Percentiles rank a stretch among this genome's conserved stretches.
Conservation (phyloP, 2,113 vertebrate species). For the Oreochromis niloticus region DNA sequence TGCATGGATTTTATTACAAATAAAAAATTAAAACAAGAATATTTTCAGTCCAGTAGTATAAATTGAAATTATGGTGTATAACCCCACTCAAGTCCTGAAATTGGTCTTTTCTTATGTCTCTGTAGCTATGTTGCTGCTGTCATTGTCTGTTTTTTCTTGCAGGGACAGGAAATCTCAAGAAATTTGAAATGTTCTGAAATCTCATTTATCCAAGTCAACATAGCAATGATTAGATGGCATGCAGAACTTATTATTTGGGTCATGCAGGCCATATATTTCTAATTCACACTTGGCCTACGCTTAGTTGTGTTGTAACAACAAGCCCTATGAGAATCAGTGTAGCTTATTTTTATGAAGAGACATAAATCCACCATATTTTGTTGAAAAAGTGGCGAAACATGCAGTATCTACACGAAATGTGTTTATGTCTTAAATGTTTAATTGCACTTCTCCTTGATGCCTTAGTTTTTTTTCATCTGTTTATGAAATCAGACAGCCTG, state of each 20-base stretch:
- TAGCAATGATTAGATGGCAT: not conserved
- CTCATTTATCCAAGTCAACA: not conserved
- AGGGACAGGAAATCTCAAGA: not conserved
- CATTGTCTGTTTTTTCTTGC: not conserved
- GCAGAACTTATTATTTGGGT: not conserved
- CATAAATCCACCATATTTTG: not conserved
- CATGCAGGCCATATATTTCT: not conserved
- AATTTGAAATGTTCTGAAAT: not conserved
- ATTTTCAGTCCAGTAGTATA: conserved; percentile 19
- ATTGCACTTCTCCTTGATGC: conserved; percentile 36
- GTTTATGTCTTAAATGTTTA: not conserved
- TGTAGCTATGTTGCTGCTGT: conserved; percentile 47
- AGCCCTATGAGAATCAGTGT: not conserved
- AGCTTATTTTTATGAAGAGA: conserved; percentile 3
- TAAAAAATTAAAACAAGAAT: conserved; percentile 1
- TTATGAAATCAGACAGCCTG: not conserved
- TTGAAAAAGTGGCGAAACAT: not conserved
- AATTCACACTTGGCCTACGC: not conserved
- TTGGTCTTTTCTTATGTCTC: conserved; percentile 45
- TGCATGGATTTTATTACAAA: conserved; percentile 31
- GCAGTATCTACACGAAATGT: not conserved
- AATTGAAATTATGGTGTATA: not conserved
- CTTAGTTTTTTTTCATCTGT: conserved; percentile 27
- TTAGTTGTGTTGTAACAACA: not conserved
- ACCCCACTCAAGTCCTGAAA: conserved; percentile 10